Conservation (phyloP, 1,140 invertebrate genomes). For the Hyles euphorbiae region DNA sequence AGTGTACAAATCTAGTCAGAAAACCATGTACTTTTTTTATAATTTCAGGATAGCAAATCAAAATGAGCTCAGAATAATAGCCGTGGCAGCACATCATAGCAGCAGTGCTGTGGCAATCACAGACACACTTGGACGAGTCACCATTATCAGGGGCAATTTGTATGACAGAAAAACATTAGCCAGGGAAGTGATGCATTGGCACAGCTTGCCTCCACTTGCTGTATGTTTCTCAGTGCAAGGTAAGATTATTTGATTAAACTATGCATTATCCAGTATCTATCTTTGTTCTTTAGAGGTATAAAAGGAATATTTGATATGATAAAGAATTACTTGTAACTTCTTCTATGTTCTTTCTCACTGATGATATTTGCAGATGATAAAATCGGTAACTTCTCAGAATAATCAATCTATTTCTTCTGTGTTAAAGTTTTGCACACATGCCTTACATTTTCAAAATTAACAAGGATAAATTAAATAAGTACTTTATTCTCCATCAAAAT, state of each 20-base stretch:
- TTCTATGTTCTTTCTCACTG: no score
- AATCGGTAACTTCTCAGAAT: no score
- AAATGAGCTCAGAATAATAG: slow-evolving; percentile 46
- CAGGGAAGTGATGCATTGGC: slow-evolving; percentile 69
- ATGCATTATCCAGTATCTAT: no score
- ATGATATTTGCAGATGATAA: no score
- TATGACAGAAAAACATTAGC: slow-evolving; percentile 37
- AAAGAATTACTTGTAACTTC: no score
- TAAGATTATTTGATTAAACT: slow-evolving; percentile 14
- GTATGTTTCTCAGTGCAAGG: slow-evolving; percentile 60
- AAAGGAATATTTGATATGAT: no score
- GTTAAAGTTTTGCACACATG: no score
- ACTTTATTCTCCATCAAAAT: no score
- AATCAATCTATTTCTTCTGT: no score
- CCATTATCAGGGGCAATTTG: slow-evolving; percentile 50
- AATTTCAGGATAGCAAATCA: slow-evolving; percentile 41
- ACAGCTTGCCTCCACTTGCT: slow-evolving; percentile 59
- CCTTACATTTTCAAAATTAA: no score
- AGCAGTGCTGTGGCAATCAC: slow-evolving; percentile 46
- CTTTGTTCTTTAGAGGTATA: no score
- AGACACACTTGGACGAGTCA: slow-evolving; percentile 57
- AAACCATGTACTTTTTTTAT: neutral
- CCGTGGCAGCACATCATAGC: slow-evolving; percentile 46
- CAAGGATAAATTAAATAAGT: no score
- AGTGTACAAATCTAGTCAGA: slow-evolving; percentile 4